Percentiles rank a stretch among this genome's conserved stretches.
phyloP scores from a whole-genome alignment of 2,113 vertebrate genomes.

The Naja naja region DNA sequence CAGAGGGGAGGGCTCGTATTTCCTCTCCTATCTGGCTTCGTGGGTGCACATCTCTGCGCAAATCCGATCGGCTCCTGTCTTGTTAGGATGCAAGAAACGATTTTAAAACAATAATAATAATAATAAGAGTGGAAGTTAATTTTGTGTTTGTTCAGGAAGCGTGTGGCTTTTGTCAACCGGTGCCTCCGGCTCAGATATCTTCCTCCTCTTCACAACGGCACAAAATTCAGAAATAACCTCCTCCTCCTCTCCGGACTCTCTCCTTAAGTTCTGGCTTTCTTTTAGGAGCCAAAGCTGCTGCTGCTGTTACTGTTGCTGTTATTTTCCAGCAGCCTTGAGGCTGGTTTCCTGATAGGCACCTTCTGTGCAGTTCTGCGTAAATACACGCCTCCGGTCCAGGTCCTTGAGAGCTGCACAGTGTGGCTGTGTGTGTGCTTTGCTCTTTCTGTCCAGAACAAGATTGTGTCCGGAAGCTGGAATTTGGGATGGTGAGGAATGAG shows the following conservation, averaged over 20 bases:
- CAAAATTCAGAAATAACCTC: background rate
- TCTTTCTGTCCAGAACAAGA: background rate
- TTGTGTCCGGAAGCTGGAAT: background rate
- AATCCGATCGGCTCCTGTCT: background rate
- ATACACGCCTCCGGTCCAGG: constrained; percentile 45
- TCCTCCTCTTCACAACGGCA: background rate
- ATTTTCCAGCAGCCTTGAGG: constrained; percentile 49
- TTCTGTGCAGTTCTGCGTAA: constrained; percentile 41
- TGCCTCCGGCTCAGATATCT: background rate
- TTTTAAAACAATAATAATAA: background rate
- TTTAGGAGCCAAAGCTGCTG: background rate
- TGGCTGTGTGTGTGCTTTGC: constrained; percentile 5
- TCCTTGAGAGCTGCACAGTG: constrained; percentile 46
- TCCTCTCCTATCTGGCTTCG: background rate
- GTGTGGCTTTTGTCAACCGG: background rate
- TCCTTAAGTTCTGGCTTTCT: background rate
- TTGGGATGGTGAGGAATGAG: background rate
- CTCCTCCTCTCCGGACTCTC: background rate
- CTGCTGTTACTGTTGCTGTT: background rate
- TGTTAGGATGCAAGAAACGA: background rate
- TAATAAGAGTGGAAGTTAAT: background rate
- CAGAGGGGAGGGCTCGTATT: fast-evolving
- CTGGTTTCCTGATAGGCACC: constrained; percentile 32
- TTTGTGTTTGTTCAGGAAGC: background rate
- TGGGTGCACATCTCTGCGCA: background rate